A percentile compares a stretch with the other conserved stretches of the same genome.
Evolutionary conservation across 2,797 vertebrate species (phyloP).

Genomic region (Protonibea diacanthus): DNA sequence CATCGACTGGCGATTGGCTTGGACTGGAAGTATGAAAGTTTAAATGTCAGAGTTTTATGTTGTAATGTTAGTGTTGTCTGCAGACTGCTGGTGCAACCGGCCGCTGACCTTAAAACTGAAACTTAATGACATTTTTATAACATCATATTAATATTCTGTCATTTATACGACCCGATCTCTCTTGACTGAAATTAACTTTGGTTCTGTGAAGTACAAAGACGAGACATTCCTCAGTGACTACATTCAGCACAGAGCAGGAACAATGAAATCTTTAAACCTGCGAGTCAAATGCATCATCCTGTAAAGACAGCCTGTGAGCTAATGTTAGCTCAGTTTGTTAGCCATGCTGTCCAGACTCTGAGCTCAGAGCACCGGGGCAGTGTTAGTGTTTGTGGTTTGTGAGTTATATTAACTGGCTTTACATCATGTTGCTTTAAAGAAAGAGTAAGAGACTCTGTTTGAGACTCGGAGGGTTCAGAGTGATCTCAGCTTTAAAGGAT

Average conservation of each 20-base stretch:
- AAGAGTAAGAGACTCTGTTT: background rate
- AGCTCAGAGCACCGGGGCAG: no score
- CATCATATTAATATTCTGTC: no score
- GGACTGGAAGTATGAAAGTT: no score
- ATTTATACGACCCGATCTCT: background rate
- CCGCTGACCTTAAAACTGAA: background rate
- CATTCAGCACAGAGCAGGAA: constrained; percentile 50
- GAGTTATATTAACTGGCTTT: no score
- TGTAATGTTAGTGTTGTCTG: background rate
- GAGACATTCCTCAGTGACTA: constrained; percentile 62
- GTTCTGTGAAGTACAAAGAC: constrained; percentile 39
- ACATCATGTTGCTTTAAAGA: background rate
- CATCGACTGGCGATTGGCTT: no score
- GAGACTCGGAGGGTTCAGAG: no score
- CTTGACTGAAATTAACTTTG: constrained; percentile 59
- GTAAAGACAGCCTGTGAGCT: background rate
- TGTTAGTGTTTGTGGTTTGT: no score
- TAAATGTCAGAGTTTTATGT: background rate
- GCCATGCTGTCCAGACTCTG: no score
- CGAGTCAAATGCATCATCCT: constrained; percentile 1
- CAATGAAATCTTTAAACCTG: background rate
- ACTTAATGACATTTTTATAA: background rate
- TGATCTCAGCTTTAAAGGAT: background rate
- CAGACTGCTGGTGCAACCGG: constrained; percentile 4
- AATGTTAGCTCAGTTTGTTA: no score